Evolutionary conservation across 1,140 invertebrate species (phyloP).

Genomic region (Acromyrmex echinatior): DNA sequence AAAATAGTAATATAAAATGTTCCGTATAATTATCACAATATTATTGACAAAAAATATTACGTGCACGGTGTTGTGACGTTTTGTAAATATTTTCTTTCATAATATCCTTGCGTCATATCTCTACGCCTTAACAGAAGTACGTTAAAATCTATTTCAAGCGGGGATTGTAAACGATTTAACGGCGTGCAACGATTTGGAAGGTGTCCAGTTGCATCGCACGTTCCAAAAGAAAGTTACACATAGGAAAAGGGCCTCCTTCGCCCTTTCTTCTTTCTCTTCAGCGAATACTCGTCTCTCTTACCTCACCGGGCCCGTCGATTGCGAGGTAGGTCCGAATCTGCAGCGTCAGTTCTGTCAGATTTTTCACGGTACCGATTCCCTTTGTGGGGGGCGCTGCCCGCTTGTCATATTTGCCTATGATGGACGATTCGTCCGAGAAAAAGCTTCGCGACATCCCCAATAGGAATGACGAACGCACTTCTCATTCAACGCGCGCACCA

Average conservation of each 20-base stretch:
- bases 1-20: neutral
- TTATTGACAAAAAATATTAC: neutral
- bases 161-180: constrained; percentile 55
- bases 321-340: constrained; percentile 84
- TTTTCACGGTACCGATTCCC: constrained; percentile 85
- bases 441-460: constrained; percentile 70
- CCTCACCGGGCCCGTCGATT: constrained; percentile 69
- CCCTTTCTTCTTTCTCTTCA: constrained; percentile 35
- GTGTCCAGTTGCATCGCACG: constrained; percentile 24
- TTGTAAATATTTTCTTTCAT: constrained; percentile 6
- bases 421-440: constrained; percentile 84
- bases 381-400: constrained; percentile 83
- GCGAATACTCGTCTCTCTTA: constrained; percentile 48
- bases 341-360: constrained; percentile 84
- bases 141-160: constrained; percentile 9
- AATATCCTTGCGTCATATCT: constrained; percentile 25
- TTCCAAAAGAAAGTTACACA: constrained; percentile 1
- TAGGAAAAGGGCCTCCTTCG: constrained; percentile 41
- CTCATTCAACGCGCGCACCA: constrained; percentile 78
- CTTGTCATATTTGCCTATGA: constrained; percentile 87
- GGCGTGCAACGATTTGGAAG: constrained; percentile 44
- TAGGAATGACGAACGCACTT: constrained; percentile 83
- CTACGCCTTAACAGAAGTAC: constrained; percentile 8
- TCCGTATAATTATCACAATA: neutral
- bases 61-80: neutral